A percentile compares a stretch with the other conserved stretches of the same genome.
Conservation (phyloP, 2,797 vertebrate species). For the Hippopotamyrus pictus region DNA sequence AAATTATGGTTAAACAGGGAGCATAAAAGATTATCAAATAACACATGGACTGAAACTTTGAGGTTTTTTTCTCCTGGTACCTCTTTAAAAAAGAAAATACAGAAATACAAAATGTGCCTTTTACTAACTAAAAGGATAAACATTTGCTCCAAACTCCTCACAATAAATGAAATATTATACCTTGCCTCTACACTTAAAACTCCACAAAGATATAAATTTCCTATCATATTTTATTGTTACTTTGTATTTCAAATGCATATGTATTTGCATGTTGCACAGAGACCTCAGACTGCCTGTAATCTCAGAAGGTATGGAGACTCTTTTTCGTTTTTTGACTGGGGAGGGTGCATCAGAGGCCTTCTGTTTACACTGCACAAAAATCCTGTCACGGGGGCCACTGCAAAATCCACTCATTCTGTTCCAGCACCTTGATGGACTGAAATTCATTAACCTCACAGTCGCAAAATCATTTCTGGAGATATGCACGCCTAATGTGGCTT, state of each 20-base stretch:
- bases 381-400: slow-evolving; percentile 49
- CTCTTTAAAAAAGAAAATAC: background rate
- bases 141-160: background rate
- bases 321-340: slow-evolving; percentile 24
- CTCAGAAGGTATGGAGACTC: background rate
- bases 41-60: background rate
- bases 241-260: background rate
- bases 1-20: background rate
- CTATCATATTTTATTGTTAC: background rate
- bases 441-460: slow-evolving; percentile 71
- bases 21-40: background rate
- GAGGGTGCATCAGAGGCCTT: slow-evolving; percentile 42
- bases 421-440: slow-evolving; percentile 56
- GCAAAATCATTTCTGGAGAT: slow-evolving; percentile 58
- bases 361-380: slow-evolving; percentile 51
- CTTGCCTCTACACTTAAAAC: background rate
- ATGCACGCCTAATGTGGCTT: slow-evolving; percentile 70
- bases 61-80: background rate
- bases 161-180: background rate
- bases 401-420: slow-evolving; percentile 62
- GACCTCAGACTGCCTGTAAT: background rate
- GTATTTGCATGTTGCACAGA: background rate
- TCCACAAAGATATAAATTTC: background rate
- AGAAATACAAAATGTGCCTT: background rate
- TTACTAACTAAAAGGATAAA: background rate